Conservation (phyloP, 2,797 vertebrate genomes). For the Galaxias olidus region DNA sequence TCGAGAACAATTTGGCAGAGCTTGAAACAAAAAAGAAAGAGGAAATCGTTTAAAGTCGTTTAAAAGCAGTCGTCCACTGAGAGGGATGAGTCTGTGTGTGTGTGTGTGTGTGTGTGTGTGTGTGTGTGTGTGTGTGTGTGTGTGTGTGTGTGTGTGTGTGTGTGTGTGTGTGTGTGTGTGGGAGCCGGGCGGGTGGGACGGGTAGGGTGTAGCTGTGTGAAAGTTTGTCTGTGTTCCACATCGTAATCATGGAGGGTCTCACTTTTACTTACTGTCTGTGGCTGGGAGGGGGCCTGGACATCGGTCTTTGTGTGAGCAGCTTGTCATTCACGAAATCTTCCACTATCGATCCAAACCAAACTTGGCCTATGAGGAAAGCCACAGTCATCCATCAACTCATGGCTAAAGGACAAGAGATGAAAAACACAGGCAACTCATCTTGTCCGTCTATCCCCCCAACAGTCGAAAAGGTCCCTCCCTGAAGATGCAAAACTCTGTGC, state of each 20-base stretch:
- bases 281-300: slow-evolving; percentile 21
- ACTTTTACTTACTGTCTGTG: slow-evolving; percentile 10
- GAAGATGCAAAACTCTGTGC: slow-evolving; percentile 17
- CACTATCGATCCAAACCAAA: slow-evolving; percentile 51
- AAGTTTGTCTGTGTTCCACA: slow-evolving; percentile 34
- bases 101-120: too few relatives aligned
- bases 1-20: too few relatives aligned
- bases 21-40: too few relatives aligned
- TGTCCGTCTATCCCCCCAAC: slow-evolving; percentile 32
- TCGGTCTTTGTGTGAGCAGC: slow-evolving; percentile 38
- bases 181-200: too few relatives aligned
- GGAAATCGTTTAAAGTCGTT: too few relatives aligned
- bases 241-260: slow-evolving; percentile 45
- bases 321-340: slow-evolving; percentile 32
- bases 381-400: slow-evolving; percentile 48
- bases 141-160: neutral
- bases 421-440: slow-evolving; percentile 37
- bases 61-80: too few relatives aligned
- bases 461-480: slow-evolving; percentile 27
- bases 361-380: slow-evolving; percentile 24
- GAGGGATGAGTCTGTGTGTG: too few relatives aligned
- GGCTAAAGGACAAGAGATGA: slow-evolving; percentile 42
- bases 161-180: neutral
- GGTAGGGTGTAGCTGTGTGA: slow-evolving; percentile 17
- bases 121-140: too few relatives aligned